Evolutionary conservation across 2,797 vertebrate genomes (phyloP).

Genomic region (Anas capensis): DNA sequence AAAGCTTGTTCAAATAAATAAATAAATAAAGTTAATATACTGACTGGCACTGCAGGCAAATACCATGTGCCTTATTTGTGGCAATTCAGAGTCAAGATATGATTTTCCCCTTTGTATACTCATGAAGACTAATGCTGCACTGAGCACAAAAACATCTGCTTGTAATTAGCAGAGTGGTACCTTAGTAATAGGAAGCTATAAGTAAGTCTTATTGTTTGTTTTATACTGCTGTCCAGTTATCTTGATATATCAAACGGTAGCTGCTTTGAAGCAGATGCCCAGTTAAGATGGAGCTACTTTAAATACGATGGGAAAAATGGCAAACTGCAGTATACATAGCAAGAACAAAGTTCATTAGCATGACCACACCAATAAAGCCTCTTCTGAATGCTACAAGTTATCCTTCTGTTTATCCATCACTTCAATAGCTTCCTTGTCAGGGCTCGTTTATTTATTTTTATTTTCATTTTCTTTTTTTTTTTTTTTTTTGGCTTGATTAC

Average conservation of each 20-base stretch:
- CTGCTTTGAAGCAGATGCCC: neutral
- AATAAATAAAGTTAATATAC: neutral
- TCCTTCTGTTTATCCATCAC: neutral
- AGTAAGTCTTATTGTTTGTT: neutral
- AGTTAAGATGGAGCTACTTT: neutral
- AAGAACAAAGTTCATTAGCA: neutral
- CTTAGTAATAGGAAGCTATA: neutral
- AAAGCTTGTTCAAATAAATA: neutral
- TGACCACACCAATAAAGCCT: neutral
- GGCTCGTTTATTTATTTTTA: no score
- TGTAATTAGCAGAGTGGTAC: neutral
- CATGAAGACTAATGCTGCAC: neutral
- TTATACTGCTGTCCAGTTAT: neutral
- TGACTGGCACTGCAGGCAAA: neutral
- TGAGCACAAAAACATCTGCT: neutral
- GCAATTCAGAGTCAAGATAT: neutral
- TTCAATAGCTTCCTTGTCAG: neutral
- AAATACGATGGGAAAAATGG: neutral
- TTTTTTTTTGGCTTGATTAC: neutral
- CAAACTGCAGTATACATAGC: neutral
- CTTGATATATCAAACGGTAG: neutral
- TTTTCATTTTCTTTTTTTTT: neutral
- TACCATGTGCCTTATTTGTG: neutral
- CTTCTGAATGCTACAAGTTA: neutral
- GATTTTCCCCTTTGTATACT: neutral